These are phyloP conservation scores for Dendrophyllia cribrosa DNA, from an alignment of 64 coral and sea anemone species.

Conservation along the genomic window DNA sequence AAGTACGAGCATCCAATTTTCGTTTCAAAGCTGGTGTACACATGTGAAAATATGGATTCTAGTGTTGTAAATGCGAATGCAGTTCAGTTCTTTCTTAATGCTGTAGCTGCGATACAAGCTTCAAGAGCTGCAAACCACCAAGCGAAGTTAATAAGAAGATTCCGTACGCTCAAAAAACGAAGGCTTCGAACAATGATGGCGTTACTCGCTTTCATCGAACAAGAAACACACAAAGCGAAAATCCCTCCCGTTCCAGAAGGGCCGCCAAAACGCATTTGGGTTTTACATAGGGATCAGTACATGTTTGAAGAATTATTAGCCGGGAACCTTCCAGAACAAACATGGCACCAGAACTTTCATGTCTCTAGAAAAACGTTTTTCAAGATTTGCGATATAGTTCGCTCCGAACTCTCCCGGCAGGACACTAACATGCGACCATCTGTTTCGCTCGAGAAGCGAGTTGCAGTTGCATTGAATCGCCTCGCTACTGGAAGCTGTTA, in stretches of 20 bases:
- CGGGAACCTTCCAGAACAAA: conserved; percentile 40
- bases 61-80: not conserved
- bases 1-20: not conserved
- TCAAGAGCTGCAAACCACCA: not conserved
- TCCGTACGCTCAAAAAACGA: conserved; percentile 24
- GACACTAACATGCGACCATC: conserved; percentile 61
- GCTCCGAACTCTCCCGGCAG: conserved; percentile 37
- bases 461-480: conserved; percentile 51
- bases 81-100: not conserved
- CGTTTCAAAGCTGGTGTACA: not conserved
- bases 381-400: conserved; percentile 58
- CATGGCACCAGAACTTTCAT: conserved; percentile 53
- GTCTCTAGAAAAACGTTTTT: conserved; percentile 62
- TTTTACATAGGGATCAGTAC: conserved; percentile 44
- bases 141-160: conserved; percentile 7
- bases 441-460: conserved; percentile 51
- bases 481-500: conserved; percentile 61
- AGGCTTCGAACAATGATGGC: conserved; percentile 46
- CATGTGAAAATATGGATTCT: not conserved
- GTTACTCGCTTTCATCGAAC: conserved; percentile 11
- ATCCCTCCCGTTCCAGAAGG: not conserved
- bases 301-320: conserved; percentile 59
- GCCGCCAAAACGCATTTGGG: conserved; percentile 47
- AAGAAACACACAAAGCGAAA: not conserved
- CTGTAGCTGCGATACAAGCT: not conserved